Base-by-base conservation (phyloP, 2,113 vertebrate species). In the Parus major region DNA sequence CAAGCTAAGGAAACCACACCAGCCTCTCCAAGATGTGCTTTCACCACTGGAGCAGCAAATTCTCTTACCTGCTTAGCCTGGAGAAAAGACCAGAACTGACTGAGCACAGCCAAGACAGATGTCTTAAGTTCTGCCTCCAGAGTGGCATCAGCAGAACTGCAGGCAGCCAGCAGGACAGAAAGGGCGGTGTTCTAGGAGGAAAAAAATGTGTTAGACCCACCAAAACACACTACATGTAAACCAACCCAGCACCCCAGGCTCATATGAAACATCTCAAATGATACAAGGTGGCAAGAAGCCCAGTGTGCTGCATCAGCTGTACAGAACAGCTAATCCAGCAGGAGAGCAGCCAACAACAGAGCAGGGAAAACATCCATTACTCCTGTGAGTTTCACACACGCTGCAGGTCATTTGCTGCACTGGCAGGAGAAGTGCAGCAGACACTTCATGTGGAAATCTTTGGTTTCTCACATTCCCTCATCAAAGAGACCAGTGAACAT, bases 61-160 rank as follows among this genome's bases (percentile, higher is more conserved):
- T 72, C 73, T 86, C 96, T 98, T 91, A 99, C 99, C 98, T 99
- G 98, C 19, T 97, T 97, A 65, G 97, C 87, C 85, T 97, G 97
- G 86, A 99, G 97, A 82, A 96, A 96, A 75, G 93, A 82, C 98
- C 98, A 99, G n/a, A 99, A 97, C 85, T 98, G 98, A 71, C 97
- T 86, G 55, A 98, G 78, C 16, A 98, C 73, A 91, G 89, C 98
- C 64, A 91, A 31, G 33, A 98, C 44, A 42, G 97, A 94, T 28
- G 49, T 57, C 80, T 91, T 91, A 23, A 97, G 91, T 76, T 96
- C 97, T 33, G 91, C 60, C 44, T 98, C 98, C 65, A 98, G 61
- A 82, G 87, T 31, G 6, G 98, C 98, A 17, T 96, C 96, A 73
- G 97, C 95, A 84, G 95, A 97, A 70, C 47, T 95, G 82, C 98